Evolutionary conservation across 1,140 invertebrate species (phyloP).

Genomic region (Scaptomyza graminum): DNA sequence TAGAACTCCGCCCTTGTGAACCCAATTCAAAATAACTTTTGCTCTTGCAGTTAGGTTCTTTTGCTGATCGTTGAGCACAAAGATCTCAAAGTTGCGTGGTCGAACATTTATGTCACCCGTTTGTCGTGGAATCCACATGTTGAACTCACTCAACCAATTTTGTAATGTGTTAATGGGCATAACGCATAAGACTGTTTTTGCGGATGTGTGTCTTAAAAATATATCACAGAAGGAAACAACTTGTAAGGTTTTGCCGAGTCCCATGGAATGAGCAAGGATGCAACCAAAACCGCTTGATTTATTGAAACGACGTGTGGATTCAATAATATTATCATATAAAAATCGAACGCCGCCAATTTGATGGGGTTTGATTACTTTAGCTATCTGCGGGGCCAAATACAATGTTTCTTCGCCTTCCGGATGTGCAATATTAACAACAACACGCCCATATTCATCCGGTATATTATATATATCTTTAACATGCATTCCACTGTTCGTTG

Average conservation of each 20-base stretch:
- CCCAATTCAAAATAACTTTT: conserved; percentile 93
- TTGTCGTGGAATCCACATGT: conserved; percentile 95
- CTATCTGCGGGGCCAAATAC: conserved; percentile 96
- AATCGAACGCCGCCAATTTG: conserved; percentile 98
- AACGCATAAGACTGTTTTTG: conserved; percentile 96
- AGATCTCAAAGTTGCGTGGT: conserved; percentile 93
- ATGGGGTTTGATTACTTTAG: conserved; percentile 97
- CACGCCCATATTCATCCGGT: conserved; percentile 95
- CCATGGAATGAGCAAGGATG: conserved; percentile 99
- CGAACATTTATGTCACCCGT: conserved; percentile 85
- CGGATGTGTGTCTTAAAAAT: conserved; percentile 95
- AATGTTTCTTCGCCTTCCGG: conserved; percentile 96
- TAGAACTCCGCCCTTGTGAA: conserved; percentile 94
- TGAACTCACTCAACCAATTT: conserved; percentile 99
- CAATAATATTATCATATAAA: conserved; percentile 98
- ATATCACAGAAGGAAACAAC: conserved; percentile 98
- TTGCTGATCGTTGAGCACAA: conserved; percentile 96
- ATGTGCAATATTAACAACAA: conserved; percentile 98
- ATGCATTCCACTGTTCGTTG: conserved; percentile 90
- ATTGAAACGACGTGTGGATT: conserved; percentile 94
- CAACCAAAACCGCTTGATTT: conserved; percentile 98
- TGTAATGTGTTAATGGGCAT: conserved; percentile 99
- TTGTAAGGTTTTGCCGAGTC: conserved; percentile 99
- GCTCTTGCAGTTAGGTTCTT: conserved; percentile 95
- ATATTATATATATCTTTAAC: conserved; percentile 96